Evolutionary conservation across 2,888 invertebrate genomes (phyloP), one percentile per base, ranked within the genome.

Genomic region (Lordiphosa fenestrarum): DNA sequence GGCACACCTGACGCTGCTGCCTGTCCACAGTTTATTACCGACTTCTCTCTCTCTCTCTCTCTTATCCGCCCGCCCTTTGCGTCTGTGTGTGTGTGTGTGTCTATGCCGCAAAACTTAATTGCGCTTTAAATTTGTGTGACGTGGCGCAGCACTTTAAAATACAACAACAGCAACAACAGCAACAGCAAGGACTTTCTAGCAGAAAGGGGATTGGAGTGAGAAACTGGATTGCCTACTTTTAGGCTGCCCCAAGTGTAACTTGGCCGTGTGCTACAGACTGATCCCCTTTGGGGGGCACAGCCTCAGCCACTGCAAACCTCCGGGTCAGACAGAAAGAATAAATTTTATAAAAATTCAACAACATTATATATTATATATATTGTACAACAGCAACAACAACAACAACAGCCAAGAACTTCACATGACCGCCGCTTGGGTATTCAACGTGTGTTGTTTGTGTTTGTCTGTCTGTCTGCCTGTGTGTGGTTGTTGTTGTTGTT

Each of bases 91-190:
- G 19, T 19, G 15, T 53, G 53, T 61, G 62, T 62, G 66, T 68
- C 75, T 78, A 69, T 69, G 80, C 73, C 76, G 59, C 80, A 72
- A 74, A 75, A 80, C 60, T 66, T 80, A 80, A 75, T 75, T 80
- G 74, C 69, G 76, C 80, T 58, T 80, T 80, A 80, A 72, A 80
- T 73, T 71, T 63, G 42, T 48, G 48, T 56, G 49, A 38, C 9
- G 13, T 39, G 54, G 37, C 54, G 38, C 58, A 70, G 53, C 59
- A 67, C 67, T 71, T 73, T 55, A 56, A 62, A 60, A 46, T 60
- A 62, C 64, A 71, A 62, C 52, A 57, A 49, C 37, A 23, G 37
- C 59, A 25, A 4, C 15, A 55, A 49, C 37, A 23, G 38, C 59
- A 55, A 49, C 37, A 23, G 38, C 59, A 25, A 4, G 19, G 19